phyloP scores from a whole-genome alignment of 2,113 vertebrate species.

The Apistogramma diplotaenia region DNA sequence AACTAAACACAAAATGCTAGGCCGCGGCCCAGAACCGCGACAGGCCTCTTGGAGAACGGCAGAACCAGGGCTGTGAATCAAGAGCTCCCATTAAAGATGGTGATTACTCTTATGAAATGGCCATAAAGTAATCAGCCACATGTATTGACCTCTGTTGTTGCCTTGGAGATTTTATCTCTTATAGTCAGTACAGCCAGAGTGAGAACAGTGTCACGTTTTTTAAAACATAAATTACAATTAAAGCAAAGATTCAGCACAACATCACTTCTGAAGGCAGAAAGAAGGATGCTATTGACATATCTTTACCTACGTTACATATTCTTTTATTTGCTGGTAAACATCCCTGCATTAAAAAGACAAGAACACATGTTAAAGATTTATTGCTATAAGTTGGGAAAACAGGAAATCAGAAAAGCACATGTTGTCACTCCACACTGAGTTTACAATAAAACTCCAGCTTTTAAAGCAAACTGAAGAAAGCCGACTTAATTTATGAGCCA shows the following conservation, averaged over 20 bases:
- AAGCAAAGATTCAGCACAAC: rapidly evolving
- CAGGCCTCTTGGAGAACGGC: neutral
- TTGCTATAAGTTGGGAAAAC: neutral
- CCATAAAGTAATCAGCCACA: neutral
- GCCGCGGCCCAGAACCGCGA: too few relatives aligned
- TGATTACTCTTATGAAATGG: neutral
- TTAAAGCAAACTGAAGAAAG: too few relatives aligned
- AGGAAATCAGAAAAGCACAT: neutral
- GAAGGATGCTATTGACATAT: neutral
- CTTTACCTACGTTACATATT: too few relatives aligned
- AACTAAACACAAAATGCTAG: too few relatives aligned
- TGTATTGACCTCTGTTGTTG: neutral
- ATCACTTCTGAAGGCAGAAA: neutral
- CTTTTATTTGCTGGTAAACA: neutral
- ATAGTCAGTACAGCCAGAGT: neutral
- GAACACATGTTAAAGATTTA: neutral
- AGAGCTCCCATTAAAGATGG: neutral
- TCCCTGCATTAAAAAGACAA: neutral
- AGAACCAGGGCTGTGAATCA: neutral
- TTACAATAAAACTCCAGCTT: too few relatives aligned
- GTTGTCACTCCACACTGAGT: too few relatives aligned
- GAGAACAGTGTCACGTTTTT: neutral
- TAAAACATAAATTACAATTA: neutral
- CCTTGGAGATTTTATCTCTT: neutral
- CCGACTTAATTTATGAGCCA: too few relatives aligned